These are phyloP conservation scores for Alentia gelatinosa DNA, from an alignment of 2,888 invertebrate genomes.

Conservation along the genomic window DNA sequence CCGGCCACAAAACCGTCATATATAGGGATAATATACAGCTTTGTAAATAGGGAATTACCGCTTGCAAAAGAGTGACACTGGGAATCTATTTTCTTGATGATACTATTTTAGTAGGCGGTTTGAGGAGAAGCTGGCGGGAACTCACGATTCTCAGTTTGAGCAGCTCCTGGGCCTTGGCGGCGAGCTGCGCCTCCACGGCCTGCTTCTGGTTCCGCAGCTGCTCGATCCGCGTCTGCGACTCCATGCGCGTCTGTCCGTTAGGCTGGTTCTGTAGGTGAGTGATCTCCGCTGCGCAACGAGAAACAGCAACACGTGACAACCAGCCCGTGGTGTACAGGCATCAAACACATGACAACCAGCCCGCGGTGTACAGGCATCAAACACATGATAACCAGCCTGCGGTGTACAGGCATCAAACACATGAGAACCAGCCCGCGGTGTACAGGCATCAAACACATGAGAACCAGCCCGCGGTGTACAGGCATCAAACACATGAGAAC, in stretches of 20 bases:
- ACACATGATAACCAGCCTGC: neutral
- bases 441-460: too few species aligned
- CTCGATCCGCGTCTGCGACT: constrained; percentile 85
- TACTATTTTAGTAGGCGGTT: too few species aligned
- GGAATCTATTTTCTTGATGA: too few species aligned
- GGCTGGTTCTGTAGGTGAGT: constrained; percentile 63
- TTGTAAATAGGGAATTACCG: too few species aligned
- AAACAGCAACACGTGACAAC: neutral
- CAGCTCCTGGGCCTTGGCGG: constrained; percentile 84
- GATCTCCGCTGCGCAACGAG: constrained; percentile 65
- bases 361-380: neutral
- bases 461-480: too few species aligned
- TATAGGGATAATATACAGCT: too few species aligned
- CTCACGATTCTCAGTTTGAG: constrained; percentile 76
- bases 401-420: too few species aligned
- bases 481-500: too few species aligned
- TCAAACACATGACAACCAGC: neutral
- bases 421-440: too few species aligned
- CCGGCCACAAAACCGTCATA: too few species aligned
- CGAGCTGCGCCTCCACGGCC: constrained; percentile 86
- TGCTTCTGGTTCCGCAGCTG: constrained; percentile 82
- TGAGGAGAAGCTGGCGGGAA: neutral
- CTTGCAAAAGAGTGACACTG: too few species aligned
- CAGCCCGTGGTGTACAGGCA: neutral
- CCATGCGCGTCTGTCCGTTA: constrained; percentile 75